A percentile compares a stretch with the other conserved stretches of the same genome.
These are phyloP conservation scores for Melieria omissa DNA, from an alignment of 2,888 invertebrate genomes.

Conservation along the genomic window DNA sequence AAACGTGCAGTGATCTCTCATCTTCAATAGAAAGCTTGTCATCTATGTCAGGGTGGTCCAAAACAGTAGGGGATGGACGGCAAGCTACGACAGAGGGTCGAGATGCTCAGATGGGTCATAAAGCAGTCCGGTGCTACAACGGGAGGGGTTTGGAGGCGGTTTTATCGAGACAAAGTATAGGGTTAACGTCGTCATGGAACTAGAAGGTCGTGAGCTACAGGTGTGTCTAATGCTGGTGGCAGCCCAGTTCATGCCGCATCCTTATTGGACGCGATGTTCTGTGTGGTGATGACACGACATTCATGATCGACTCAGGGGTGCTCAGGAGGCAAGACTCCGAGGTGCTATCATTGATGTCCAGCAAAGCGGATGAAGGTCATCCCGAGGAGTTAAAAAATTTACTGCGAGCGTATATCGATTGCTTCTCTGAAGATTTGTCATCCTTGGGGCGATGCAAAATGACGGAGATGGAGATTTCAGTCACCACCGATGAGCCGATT, in stretches of 20 bases:
- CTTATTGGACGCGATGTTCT: constrained; percentile 40
- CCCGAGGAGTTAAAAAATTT: background rate
- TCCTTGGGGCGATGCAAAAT: constrained; percentile 36
- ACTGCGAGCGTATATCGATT: constrained; percentile 30
- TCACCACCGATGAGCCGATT: constrained; percentile 36
- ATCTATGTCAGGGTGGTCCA: background rate
- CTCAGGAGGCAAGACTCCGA: constrained; percentile 25
- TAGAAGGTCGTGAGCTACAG: constrained; percentile 9
- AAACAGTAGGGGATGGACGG: too few species aligned
- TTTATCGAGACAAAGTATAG: background rate
- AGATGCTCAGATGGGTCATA: background rate
- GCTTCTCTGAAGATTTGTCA: constrained; percentile 37
- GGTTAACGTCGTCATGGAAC: constrained; percentile 1
- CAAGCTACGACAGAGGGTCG: too few species aligned
- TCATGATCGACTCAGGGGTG: constrained; percentile 35
- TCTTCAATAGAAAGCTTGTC: constrained; percentile 39
- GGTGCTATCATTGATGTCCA: background rate
- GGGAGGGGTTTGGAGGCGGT: constrained; percentile 41
- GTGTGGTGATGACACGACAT: constrained; percentile 24
- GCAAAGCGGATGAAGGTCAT: background rate
- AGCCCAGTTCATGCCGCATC: constrained; percentile 33
- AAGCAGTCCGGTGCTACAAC: constrained; percentile 36
- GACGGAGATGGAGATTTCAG: constrained; percentile 33
- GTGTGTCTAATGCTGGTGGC: constrained; percentile 33
- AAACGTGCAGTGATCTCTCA: constrained; percentile 35